These are phyloP conservation scores for Drosophila kanekoi DNA, from an alignment of 2,888 invertebrate species.

Conservation along the genomic window DNA sequence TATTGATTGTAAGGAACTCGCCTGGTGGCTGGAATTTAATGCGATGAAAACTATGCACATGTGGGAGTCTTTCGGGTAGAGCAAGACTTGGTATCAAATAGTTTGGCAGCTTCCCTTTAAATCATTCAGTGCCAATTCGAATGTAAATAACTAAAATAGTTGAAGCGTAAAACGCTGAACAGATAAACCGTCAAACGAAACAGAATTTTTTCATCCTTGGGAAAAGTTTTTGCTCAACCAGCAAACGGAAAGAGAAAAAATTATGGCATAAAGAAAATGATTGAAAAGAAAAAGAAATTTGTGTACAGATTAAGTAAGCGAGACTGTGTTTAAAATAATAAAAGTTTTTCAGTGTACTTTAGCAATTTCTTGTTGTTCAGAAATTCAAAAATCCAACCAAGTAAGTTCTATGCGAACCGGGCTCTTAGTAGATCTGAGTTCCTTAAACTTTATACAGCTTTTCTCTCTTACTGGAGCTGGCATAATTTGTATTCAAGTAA, in stretches of 20 bases:
- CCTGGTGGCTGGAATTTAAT: constrained; percentile 14
- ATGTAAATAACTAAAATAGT: constrained; percentile 47
- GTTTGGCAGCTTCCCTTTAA: constrained; percentile 25
- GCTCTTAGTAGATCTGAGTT: too few species aligned
- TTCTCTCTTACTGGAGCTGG: too few species aligned
- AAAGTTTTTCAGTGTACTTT: background rate
- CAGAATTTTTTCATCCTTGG: constrained; percentile 22
- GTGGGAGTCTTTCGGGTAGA: constrained; percentile 9
- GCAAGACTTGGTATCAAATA: constrained; percentile 16
- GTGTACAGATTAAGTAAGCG: background rate
- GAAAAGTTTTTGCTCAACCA: constrained; percentile 18
- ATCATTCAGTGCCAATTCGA: constrained; percentile 50
- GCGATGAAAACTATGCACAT: constrained; percentile 24
- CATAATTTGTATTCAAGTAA: too few species aligned
- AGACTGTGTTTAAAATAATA: background rate
- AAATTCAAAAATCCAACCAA: too few species aligned
- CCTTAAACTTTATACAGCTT: too few species aligned
- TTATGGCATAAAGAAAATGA: background rate
- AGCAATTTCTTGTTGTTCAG: background rate
- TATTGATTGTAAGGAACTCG: background rate
- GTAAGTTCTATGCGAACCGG: background rate
- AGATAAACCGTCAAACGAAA: constrained; percentile 40
- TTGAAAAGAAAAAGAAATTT: too few species aligned
- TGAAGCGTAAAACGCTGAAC: constrained; percentile 39
- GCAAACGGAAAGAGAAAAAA: constrained; percentile 8